A percentile compares a stretch with the other conserved stretches of the same genome.
phyloP scores from a whole-genome alignment of 2,888 invertebrate species.

The Petrolisthes manimaculis region DNA sequence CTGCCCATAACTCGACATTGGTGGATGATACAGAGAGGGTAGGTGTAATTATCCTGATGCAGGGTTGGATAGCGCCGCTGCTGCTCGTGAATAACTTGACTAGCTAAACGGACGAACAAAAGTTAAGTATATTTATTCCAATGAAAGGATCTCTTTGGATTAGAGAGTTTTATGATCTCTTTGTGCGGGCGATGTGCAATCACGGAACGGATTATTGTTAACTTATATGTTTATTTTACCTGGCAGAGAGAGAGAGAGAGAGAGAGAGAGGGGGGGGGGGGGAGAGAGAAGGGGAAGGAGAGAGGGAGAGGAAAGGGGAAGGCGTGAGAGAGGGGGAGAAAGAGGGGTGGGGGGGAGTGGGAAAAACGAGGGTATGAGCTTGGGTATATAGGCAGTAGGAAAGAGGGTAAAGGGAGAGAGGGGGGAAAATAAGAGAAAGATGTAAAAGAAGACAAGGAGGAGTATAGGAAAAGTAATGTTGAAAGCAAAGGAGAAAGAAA shows the following conservation, averaged over 20 bases:
- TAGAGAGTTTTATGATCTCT: slow-evolving; percentile 30
- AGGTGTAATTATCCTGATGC: slow-evolving; percentile 31
- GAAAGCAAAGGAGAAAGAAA: too few relatives aligned
- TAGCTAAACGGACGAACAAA: slow-evolving; percentile 25
- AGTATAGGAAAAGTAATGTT: too few relatives aligned
- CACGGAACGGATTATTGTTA: neutral
- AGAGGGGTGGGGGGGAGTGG: neutral
- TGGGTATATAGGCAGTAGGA: too few relatives aligned
- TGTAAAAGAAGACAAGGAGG: too few relatives aligned
- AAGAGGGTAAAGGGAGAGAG: too few relatives aligned
- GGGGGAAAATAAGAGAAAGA: too few relatives aligned
- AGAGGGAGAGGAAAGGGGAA: neutral
- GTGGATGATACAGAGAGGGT: slow-evolving; percentile 7
- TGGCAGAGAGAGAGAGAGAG: neutral
- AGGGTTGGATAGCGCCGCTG: slow-evolving; percentile 19
- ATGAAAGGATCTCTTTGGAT: slow-evolving; percentile 39
- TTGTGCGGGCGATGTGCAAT: slow-evolving; percentile 35
- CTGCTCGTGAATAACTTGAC: neutral
- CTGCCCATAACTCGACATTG: slow-evolving; percentile 13
- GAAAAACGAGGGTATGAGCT: neutral
- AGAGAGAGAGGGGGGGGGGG: neutral
- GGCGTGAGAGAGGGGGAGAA: neutral
- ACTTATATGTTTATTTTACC: neutral
- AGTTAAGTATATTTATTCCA: slow-evolving; percentile 43
- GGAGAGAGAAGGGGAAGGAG: neutral